Conservation (phyloP, 2,797 vertebrate genomes). For the Lithobates pipiens region DNA sequence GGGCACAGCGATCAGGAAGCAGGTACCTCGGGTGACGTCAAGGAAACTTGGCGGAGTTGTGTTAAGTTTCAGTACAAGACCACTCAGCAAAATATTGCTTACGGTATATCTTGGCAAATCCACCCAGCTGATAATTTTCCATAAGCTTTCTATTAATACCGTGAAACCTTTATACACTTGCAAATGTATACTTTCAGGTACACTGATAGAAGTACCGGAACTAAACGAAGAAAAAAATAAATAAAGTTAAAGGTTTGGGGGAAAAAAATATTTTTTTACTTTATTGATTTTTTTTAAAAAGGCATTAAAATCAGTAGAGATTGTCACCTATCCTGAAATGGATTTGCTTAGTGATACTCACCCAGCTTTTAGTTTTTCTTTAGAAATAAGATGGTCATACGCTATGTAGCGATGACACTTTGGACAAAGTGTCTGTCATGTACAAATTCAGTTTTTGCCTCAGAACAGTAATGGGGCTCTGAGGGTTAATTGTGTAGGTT, state of each 20-base stretch:
- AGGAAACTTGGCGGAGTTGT: slow-evolving; percentile 72
- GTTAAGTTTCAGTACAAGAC: slow-evolving; percentile 44
- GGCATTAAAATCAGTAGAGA: no score
- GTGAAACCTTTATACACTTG: background rate
- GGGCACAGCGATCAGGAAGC: slow-evolving; percentile 79
- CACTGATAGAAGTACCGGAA: background rate
- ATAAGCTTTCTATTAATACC: background rate
- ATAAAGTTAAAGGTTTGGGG: no score
- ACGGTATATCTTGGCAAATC: slow-evolving; percentile 15
- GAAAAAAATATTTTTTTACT: background rate
- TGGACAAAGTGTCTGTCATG: no score
- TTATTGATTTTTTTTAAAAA: no score
- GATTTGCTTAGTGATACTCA: no score
- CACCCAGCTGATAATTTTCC: slow-evolving; percentile 4
- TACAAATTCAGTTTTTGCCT: no score
- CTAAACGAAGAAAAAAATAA: background rate
- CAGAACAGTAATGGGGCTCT: no score
- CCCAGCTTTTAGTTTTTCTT: no score
- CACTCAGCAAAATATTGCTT: slow-evolving; percentile 11
- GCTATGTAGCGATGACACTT: no score
- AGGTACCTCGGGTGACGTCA: slow-evolving; percentile 74
- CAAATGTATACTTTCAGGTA: background rate
- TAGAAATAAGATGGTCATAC: no score
- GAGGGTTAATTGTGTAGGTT: no score
- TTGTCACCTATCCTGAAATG: no score